Base-by-base conservation (phyloP, 2,888 invertebrate species). In the Orthonychiurus folsomi region DNA sequence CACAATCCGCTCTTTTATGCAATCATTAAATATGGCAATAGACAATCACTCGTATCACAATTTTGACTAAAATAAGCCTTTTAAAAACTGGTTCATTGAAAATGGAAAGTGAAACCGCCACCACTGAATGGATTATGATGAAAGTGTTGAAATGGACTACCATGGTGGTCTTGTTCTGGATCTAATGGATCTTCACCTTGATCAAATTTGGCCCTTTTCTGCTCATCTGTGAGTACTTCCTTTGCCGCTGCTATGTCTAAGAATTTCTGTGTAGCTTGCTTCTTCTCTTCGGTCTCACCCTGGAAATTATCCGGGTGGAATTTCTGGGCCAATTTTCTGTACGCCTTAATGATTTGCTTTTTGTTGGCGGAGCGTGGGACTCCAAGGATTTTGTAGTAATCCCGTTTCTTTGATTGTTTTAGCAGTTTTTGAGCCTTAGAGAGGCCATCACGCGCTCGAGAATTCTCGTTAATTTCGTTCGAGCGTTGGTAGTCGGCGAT, bases 171-270 rank as follows among this genome's bases (percentile, higher is more conserved):
- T 71, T 79, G 81, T 21, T 99, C 97, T 0, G 97, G 96, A 81
- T 99, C 97, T 61, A 99, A 80, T 0, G 99, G 99, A 83, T 99
- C 99, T 73, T 89, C 86, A 66, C 99, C 99, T 72, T 85, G 82
- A 80, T 99, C 99, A 79, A 92, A 99, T 77, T 89, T 89, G 65
- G 86, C 84, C 65, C 97, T 83, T 80, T 96, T 99, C 77, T 97
- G 82, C 73, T 82, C 81, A 78, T 86, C 83, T 52, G 83, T 81
- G 18, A 86, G 78, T 21, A 94, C 95, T 82, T 99, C 99, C 79
- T 99, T 99, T 60, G 99, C 99, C 50, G 96, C 93, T 1, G 97
- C 99, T 74, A 99, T 88, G 78, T 99, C 97, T 68, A 99, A 95
- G 77, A 99, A 99, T 80, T 89, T 94, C 79, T 94, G 94, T 79